Conservation (phyloP, 2,888 invertebrate species). For the Tiliacea citrago region DNA sequence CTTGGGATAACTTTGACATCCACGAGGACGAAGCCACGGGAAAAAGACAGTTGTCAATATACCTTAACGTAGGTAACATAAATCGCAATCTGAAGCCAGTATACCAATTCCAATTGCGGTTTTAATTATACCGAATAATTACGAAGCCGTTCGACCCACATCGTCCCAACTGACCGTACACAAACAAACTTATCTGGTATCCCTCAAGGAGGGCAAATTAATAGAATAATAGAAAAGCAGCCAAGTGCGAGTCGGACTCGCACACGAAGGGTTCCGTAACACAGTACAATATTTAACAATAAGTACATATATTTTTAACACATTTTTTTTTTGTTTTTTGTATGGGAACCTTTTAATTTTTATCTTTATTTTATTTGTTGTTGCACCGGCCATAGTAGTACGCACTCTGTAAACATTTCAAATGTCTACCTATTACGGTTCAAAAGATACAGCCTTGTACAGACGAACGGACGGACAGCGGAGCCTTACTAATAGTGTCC, state of each 20-base stretch:
- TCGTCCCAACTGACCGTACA: slow-evolving; percentile 31
- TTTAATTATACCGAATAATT: slow-evolving; percentile 58
- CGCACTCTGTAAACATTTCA: background rate
- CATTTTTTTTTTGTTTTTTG: no score
- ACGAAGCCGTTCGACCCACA: slow-evolving; percentile 41
- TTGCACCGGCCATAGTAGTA: background rate
- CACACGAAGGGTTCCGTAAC: background rate
- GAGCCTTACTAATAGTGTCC: background rate
- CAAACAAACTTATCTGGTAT: slow-evolving; percentile 46
- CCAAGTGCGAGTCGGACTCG: background rate
- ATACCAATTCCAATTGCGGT: slow-evolving; percentile 46
- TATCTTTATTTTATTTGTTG: background rate
- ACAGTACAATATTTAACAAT: background rate
- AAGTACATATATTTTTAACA: no score
- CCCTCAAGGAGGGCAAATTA: slow-evolving; percentile 53
- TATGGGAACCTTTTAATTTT: no score
- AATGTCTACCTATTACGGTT: background rate
- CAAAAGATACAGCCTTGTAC: background rate
- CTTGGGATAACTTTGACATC: no score
- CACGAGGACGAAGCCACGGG: background rate
- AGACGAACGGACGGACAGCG: background rate
- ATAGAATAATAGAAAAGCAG: slow-evolving; percentile 61
- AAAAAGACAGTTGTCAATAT: background rate
- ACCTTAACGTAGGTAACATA: background rate
- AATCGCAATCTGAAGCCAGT: slow-evolving; percentile 22